Percentiles rank a stretch among this genome's conserved stretches.
phyloP scores from a whole-genome alignment of 2,888 invertebrate species.

The Acronicta aceris region DNA sequence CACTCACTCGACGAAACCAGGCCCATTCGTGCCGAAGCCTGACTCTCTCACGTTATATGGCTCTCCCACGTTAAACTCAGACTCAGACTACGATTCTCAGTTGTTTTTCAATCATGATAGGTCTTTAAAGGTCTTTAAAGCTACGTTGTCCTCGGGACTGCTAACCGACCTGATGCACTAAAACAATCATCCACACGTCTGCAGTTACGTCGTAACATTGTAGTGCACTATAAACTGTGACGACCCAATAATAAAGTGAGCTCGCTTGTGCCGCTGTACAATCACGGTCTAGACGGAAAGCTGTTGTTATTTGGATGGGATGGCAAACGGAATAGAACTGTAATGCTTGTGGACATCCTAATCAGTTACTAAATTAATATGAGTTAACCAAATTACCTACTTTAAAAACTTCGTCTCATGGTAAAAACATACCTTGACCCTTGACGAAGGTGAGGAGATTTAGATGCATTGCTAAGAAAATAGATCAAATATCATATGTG shows the following conservation, averaged over 20 bases:
- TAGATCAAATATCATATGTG: too few species aligned
- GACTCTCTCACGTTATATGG: too few species aligned
- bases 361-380: neutral
- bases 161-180: conserved; percentile 19
- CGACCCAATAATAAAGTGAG: conserved; percentile 5
- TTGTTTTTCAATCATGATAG: neutral
- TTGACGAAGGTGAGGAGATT: too few species aligned
- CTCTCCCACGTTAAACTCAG: too few species aligned
- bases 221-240: conserved; percentile 30
- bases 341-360: neutral
- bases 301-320: neutral
- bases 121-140: too few species aligned
- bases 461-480: too few species aligned
- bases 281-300: neutral
- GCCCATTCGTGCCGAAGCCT: too few species aligned
- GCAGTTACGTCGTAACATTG: conserved; percentile 25
- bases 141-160: neutral
- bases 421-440: too few species aligned
- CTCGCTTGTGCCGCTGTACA: conserved; percentile 2
- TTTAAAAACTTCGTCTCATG: too few species aligned
- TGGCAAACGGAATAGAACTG: neutral
- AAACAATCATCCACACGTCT: conserved; percentile 13
- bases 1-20: too few species aligned
- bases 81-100: too few species aligned
- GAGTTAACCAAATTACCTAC: too few species aligned